These are phyloP conservation scores for Epinephelus coioides DNA, from an alignment of 2,797 vertebrate genomes.

Conservation along the genomic window DNA sequence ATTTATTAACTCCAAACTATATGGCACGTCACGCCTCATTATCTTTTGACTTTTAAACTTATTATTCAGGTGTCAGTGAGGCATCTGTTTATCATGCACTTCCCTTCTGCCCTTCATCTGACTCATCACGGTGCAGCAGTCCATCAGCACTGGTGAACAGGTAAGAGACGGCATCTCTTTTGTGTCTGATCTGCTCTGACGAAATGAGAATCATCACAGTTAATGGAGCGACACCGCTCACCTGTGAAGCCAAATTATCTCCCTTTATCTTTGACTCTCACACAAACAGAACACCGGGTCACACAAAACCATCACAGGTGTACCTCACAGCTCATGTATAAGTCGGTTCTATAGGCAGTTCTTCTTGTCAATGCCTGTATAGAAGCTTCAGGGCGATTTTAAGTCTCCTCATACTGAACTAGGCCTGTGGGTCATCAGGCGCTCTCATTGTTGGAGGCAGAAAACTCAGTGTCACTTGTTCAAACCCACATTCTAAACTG, in stretches of 20 bases:
- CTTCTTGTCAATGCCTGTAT: conserved; percentile 21
- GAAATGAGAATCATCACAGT: conserved; percentile 31
- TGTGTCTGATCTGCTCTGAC: conserved; percentile 28
- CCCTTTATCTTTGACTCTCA: neutral
- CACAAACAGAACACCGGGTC: neutral
- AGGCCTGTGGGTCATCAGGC: conserved; percentile 60
- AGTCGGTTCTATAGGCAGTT: no score
- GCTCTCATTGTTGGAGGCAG: conserved; percentile 41
- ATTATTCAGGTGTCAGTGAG: conserved; percentile 14
- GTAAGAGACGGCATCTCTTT: conserved; percentile 27
- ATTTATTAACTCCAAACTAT: neutral
- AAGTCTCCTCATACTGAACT: conserved; percentile 35
- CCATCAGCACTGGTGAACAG: conserved; percentile 27
- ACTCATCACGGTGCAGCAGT: conserved; percentile 44
- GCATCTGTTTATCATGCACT: conserved; percentile 41
- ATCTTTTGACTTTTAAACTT: conserved; percentile 25
- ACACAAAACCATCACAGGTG: neutral
- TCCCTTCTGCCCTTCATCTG: conserved; percentile 49
- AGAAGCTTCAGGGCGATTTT: conserved; percentile 14
- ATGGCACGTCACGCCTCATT: neutral
- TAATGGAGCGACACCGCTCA: conserved; percentile 18
- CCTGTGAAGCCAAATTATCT: conserved; percentile 14
- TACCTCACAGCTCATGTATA: conserved; percentile 2
- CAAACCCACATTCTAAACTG: conserved; percentile 66
- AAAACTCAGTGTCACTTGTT: conserved; percentile 53